Conservation (phyloP, 2,888 invertebrate species). For the Scaeva pyrastri region DNA sequence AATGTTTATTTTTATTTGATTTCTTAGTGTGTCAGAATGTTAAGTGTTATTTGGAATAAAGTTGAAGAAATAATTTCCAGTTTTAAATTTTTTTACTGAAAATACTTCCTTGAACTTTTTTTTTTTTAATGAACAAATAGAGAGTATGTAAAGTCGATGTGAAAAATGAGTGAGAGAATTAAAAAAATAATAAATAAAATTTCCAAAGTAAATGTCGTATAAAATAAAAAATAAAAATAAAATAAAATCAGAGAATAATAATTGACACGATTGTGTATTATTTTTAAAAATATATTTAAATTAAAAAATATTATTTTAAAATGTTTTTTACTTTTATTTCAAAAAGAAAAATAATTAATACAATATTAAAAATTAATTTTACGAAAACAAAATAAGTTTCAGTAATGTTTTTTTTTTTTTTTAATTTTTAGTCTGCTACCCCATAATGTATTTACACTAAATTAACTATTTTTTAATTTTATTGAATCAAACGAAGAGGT, state of each 20-base stretch:
- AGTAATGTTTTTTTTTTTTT: constrained; percentile 63
- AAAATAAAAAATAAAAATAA: constrained; percentile 40
- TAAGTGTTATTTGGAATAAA: constrained; percentile 63
- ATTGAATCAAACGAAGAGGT: constrained; percentile 71
- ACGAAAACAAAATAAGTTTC: constrained; percentile 62
- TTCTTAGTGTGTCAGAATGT: constrained; percentile 73
- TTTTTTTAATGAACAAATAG: constrained; percentile 8
- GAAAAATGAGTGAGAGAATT: constrained; percentile 61
- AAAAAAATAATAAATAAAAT: constrained; percentile 50
- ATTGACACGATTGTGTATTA: constrained; percentile 61
- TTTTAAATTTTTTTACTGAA: constrained; percentile 2
- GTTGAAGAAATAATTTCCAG: constrained; percentile 48
- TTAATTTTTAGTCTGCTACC: constrained; percentile 84
- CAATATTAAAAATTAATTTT: constrained; percentile 48
- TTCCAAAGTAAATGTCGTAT: constrained; percentile 43
- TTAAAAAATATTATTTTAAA: constrained; percentile 60
- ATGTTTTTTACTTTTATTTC: constrained; percentile 65
- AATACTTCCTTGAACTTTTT: constrained; percentile 50
- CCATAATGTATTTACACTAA: constrained; percentile 79
- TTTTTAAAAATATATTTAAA: constrained; percentile 55
- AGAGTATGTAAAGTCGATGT: constrained; percentile 61
- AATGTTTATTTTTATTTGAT: constrained; percentile 53
- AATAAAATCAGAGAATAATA: constrained; percentile 45
- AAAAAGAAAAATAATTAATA: constrained; percentile 50
- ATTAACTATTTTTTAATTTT: constrained; percentile 55